Base-by-base conservation (phyloP, 1,140 invertebrate species). In the Scaptodrosophila lebanonensis region DNA sequence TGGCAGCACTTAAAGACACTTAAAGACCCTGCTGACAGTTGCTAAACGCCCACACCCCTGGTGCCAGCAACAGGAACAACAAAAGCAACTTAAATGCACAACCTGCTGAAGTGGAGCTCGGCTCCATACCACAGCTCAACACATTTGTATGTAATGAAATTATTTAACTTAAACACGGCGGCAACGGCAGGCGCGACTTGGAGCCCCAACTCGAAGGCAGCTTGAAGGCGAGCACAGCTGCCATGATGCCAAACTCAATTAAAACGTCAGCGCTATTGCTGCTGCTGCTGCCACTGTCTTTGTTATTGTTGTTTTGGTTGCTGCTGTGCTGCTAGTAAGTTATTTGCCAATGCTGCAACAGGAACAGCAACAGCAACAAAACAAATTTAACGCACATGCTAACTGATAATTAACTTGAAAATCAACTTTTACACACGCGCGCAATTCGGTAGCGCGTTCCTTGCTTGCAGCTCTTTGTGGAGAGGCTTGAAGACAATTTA, bases 341-440 rank as follows among this genome's bases (percentile, higher is more conserved):
- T 57, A 57, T 48, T 71, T 47, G 58, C 53, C 53, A 48, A 38
- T 48, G 33, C 58, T 22, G 22, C 20, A 40, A 30, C 42, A 40
- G 33, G 57, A 65, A 38, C 47, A 51, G 33, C 56, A 53, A 44
- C 58, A 64, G 30, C 54, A 35, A 42, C 32, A 48, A 16, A 38
- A 52, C 40, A 36, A 50, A 50, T 42, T 63, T 58, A 45, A 30
- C 56, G 69, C 73, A 79, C 75, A 82, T 82, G 75, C 75, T 71
- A 82, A 68, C 68, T 53, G 73, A 73, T 77, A 79, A 79, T 79
- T 79, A 82, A 79, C 73, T 79, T 65, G 75, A 69, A 79, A 72
- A 75, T 75, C 65, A 60, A 77, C 59, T 79, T 64, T 67, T 36
- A 66, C 72, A 54, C 50, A 49, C 49, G 35, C 12, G 56, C 42